Base-by-base conservation (phyloP, 2,888 invertebrate genomes). In the Nymphalis polychloros region DNA sequence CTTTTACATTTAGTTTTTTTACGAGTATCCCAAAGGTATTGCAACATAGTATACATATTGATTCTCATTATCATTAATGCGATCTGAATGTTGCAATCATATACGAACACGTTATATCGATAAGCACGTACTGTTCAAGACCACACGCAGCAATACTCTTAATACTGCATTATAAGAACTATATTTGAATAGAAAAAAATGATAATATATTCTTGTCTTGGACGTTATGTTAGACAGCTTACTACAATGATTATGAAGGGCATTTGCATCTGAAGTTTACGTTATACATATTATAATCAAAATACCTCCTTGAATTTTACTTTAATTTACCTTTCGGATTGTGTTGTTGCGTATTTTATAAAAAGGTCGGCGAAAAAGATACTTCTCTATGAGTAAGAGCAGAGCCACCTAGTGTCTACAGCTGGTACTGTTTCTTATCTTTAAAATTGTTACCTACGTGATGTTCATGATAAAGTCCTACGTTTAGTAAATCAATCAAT, bases 11-110 rank as follows among this genome's bases (percentile, higher is more conserved):
- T n/a, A 35, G n/a, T 17, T 19, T 27, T 20, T 53, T 55, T 23
- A n/a, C 8, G 27, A 48, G 27, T 20, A 46, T 62, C 20, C n/a
- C 49, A 66, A 17, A 35, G 31, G n/a, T n/a, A 3, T 67, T 62
- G 23, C 67, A 62, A 57, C 67, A 62, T 49, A 41, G 31, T 49
- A 67, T 60, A 52, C 20, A 49, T 23, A 67, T 62, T 20, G 49
- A 57, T 62, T 55, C 62, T 67, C 59, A 67, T 67, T 67, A 67
- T 62, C 61, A 62, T 62, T 55, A n/a, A 63, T 63, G 49, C 17
- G n/a, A 3, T 50, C 19, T 19, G 35, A 49, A 49, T 68, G 64
- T 68, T 60, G 60, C 55, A 60, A 63, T 67, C 31, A 16, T 62
- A 19, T 63, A 59, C n/a, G 19, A 49, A 31, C 67, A 61, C 62